These are phyloP conservation scores for Pipra filicauda DNA, from an alignment of 2,113 vertebrate genomes.

Conservation along the genomic window DNA sequence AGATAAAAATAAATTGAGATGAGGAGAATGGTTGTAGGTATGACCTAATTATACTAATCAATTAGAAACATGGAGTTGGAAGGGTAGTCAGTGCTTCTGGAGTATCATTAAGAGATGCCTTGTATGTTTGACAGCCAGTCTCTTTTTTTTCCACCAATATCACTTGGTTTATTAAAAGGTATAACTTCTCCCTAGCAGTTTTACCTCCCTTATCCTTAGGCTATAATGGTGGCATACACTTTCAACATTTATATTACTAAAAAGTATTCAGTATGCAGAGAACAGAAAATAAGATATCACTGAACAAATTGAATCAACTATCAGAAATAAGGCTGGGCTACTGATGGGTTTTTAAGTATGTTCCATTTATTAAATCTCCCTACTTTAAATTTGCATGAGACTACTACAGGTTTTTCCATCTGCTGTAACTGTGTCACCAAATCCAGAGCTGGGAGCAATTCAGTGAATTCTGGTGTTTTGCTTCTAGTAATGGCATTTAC, in stretches of 20 bases:
- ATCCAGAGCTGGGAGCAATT: background rate
- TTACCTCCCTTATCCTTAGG: background rate
- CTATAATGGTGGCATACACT: background rate
- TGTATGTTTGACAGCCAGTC: background rate
- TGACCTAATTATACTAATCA: background rate
- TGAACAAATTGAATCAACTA: background rate
- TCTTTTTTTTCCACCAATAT: background rate
- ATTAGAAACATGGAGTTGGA: background rate
- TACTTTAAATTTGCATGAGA: background rate
- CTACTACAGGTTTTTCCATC: background rate
- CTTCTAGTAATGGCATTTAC: background rate
- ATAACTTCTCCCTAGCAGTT: background rate
- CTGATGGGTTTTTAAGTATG: slow-evolving; percentile 23
- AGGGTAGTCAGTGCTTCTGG: background rate
- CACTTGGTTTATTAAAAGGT: background rate
- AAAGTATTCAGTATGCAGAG: background rate
- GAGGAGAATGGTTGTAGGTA: background rate
- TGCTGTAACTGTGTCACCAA: background rate
- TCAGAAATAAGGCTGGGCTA: background rate
- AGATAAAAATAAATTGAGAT: background rate
- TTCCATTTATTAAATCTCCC: slow-evolving; percentile 15
- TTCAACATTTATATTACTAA: background rate
- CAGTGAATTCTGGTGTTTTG: background rate
- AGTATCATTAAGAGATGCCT: background rate
- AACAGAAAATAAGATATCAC: slow-evolving; percentile 7